Evolutionary conservation across 2,888 invertebrate species (phyloP), one percentile per base, ranked within the genome.

Genomic region (Pachycephus smyrnensis): DNA sequence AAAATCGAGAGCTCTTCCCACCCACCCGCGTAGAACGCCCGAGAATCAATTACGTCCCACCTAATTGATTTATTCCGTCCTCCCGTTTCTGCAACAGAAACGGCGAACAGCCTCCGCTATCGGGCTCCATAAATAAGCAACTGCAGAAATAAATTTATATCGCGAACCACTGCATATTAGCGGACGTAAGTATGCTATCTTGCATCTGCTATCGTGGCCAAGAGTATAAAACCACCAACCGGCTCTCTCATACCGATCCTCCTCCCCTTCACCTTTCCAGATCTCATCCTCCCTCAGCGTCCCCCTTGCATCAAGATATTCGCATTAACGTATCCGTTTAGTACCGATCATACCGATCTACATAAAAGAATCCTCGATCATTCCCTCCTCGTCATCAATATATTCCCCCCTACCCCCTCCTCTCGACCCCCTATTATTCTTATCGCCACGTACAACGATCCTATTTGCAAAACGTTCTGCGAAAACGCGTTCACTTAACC

Each of bases 71-170:
- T 69, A 69, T 69, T 31, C 32, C 74, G 75, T 78, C 77, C 75
- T 77, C 81, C 69, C 79, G 80, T 81, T 84, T 84, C 80, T 77
- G 80, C 79, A 40, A 37, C 76, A 75, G 75, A 71, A 33, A 74
- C 80, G 79, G 78, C 79, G 69, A n/a, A 2, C 30, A 69, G 69
- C 69, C 32, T 15, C 32, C 84, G 83, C 82, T 89, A 88, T 89
- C 89, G 84, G 81, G 80, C 84, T 85, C 84, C 87, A 84, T 89
- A 89, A 89, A 88, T 88, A 88, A 87, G 83, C 84, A 81, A 77
- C 80, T 77, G 83, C 87, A 89, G 86, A 89, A 88, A 89, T 90
- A 88, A 86, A 85, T 86, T 86, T 85, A 84, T 87, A 87, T 88
- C 88, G 83, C 81, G 76, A 77, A 75, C 15, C 69, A 69, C 69